Conservation (phyloP, 2,113 vertebrate species). For the Pteropus alecto region DNA sequence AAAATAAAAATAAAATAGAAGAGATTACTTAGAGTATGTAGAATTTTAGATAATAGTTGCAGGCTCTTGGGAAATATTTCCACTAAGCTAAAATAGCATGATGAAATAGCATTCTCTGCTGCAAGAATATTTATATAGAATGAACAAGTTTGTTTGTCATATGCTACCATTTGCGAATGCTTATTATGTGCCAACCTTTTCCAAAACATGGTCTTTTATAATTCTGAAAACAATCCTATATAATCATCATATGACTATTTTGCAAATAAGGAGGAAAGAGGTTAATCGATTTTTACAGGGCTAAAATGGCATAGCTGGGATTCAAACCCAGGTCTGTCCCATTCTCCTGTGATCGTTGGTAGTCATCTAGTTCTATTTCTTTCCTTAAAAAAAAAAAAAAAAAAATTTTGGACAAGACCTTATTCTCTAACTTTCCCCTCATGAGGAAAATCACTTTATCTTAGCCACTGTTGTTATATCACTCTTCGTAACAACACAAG, state of each 20-base stretch:
- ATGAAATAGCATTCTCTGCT: neutral
- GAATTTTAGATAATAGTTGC: neutral
- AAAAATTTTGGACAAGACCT: neutral
- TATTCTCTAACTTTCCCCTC: neutral
- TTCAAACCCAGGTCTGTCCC: neutral
- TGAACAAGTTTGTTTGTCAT: neutral
- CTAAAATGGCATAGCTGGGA: neutral
- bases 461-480: neutral
- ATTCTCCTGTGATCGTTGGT: neutral
- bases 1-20: neutral
- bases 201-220: neutral
- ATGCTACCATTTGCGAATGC: neutral
- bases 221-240: neutral
- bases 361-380: neutral
- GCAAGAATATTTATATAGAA: slow-evolving; percentile 24
- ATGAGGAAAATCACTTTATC: neutral
- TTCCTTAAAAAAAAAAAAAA: neutral
- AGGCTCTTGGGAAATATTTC: neutral
- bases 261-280: neutral
- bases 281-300: neutral
- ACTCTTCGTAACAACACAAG: neutral
- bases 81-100: neutral
- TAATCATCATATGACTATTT: neutral
- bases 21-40: neutral
- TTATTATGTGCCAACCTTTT: neutral